Evolutionary conservation across 1,140 invertebrate genomes (phyloP), one percentile per base, ranked within the genome.

Genomic region (Ceratoteleas bidentatus): DNA sequence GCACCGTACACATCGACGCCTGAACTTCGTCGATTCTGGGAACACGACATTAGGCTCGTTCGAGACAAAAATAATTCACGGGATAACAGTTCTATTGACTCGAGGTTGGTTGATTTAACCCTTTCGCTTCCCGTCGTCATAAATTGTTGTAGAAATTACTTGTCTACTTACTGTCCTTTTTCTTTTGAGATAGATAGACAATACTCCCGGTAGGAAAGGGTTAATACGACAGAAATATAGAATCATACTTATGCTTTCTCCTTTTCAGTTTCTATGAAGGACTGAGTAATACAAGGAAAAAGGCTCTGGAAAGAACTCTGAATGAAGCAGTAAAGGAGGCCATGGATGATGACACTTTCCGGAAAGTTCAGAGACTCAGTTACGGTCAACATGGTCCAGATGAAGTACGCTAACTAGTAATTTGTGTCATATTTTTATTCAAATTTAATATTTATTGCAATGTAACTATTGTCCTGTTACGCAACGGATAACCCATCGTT

Each of bases 21-120:
- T 45, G 94, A 95, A 87, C 91, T 96, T 33, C 93, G 94, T 78
- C 89, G 95, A 61, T 97, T 97, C 86, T 97, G 96, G 96, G 94
- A 95, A 85, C 94, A 95, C 72, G 95, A 97, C 87, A 94, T 97
- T 38, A 94, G 94, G 61, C 92, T 95, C 9, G 94, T 94, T 2
- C 90, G 95, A 33, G 94, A 95, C 81, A 92, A 92, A 72, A 93
- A 94, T 85, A 89, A 78, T 40, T 89, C 89, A 0, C 79, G 87
- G 85, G 88, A 86, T 84, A 88, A 88, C 49, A 91, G 88, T 72
- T 89, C 88, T 4, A 77, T 88, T 5, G 81, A 90, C 54, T 89
- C 88, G 11, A 90, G 87, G 90, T 90, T 76, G 76, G 7, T 33
- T 57, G 10, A n/a, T n/a, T 62, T 49, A 52, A 14, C 9, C 36